Conservation (phyloP, 37 sponge, comb jelly and placozoan species). For the Chondrosia reniformis region DNA sequence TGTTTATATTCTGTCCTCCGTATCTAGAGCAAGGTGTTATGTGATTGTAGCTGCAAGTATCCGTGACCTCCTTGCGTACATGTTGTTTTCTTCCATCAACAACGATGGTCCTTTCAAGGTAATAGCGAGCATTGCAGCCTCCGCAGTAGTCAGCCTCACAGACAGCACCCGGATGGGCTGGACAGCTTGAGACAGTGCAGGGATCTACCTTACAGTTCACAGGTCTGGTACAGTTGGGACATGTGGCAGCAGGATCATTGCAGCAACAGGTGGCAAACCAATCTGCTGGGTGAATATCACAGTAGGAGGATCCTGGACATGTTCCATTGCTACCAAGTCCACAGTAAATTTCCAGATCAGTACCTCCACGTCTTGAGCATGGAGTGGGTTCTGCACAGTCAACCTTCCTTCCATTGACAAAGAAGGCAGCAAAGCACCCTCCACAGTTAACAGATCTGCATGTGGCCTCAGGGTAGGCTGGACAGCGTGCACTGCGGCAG, state of each 20-base stretch:
- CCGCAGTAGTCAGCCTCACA: conserved; percentile 65
- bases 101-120: neutral
- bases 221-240: conserved; percentile 22
- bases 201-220: conserved; percentile 55
- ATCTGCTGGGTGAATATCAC: conserved; percentile 12
- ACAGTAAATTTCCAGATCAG: neutral
- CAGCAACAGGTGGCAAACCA: conserved; percentile 20
- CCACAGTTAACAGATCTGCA: conserved; percentile 18
- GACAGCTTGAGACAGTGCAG: conserved; percentile 40
- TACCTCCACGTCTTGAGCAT: conserved; percentile 4
- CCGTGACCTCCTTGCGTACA: neutral
- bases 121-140: conserved; percentile 43
- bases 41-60: neutral
- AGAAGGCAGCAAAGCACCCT: conserved; percentile 3
- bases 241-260: neutral
- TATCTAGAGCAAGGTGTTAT: neutral
- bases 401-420: no score
- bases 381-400: no score
- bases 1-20: neutral
- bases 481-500: neutral
- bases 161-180: conserved; percentile 42
- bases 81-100: neutral
- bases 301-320: conserved; percentile 8
- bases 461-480: neutral
- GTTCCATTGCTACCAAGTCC: neutral